Evolutionary conservation across 1,140 invertebrate species (phyloP), one percentile per base, ranked within the genome.

Genomic region (Olivierus martensii): DNA sequence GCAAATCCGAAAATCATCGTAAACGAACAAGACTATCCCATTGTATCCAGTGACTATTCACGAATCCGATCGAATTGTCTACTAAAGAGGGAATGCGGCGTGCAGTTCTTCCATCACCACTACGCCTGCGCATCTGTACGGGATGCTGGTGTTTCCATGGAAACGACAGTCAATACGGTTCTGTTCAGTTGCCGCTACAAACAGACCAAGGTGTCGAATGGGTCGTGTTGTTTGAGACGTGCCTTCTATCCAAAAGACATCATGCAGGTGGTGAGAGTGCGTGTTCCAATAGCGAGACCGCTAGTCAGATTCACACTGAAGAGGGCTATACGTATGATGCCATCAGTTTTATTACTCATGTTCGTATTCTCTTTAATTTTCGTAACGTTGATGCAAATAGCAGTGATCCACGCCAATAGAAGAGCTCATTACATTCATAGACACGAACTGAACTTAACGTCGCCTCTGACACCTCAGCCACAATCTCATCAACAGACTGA

Each of bases 301-400:
- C 36, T 62, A 41, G 52, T 61, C n/a, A 47, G 61, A 14, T 59
- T 57, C 47, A 58, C 59, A 7, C 47, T 62, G 39, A 62, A 62
- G 44, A 51, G 59, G 11, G 46, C 55, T 22, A 18, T 62, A 9
- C 51, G 61, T 11, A 35, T 57, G n/a, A 34, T 62, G 22, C 61
- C 61, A n/a, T 62, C 61, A 3, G 41, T 59, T 7, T 34, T 62
- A 3, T 46, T 61, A 17, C 51, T 62, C 3, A 38, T 60, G 9
- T 62, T 62, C 36, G 57, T 62, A 11, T 45, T 62, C 14, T 61
- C 58, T 14, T 47, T 62, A 3, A 61, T 62, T 14, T 59, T 62
- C 35, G 54, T 62, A 1, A 62, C 61, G 7, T 46, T 62, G 4
- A 59, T 62, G 55, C 59, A 62, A 50, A 59, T 62, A 6, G 61